Evolutionary conservation across 1,140 invertebrate species (phyloP).

Genomic region (Apocrypta bakeri): DNA sequence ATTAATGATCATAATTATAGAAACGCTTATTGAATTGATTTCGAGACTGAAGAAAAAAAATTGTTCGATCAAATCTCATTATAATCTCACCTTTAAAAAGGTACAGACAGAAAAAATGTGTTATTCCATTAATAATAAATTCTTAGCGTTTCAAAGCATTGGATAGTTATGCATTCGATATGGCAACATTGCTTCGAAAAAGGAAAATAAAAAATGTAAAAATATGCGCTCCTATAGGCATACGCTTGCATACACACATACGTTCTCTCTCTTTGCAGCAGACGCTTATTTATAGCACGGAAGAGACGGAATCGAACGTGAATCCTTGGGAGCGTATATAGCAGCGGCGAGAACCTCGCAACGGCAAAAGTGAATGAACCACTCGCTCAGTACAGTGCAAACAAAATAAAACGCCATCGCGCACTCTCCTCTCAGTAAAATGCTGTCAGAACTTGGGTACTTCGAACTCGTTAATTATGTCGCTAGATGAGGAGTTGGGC

Average conservation of each 20-base stretch:
- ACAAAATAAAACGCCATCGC: background rate
- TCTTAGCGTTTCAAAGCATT: too few species aligned
- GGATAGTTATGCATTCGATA: background rate
- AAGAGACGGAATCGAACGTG: slow-evolving; percentile 42
- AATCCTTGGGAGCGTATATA: slow-evolving; percentile 37
- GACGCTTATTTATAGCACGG: slow-evolving; percentile 43
- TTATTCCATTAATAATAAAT: too few species aligned
- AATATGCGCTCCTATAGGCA: slow-evolving; percentile 34
- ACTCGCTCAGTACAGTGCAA: background rate
- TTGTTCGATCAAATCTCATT: too few species aligned
- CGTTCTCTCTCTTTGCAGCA: background rate
- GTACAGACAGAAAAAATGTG: too few species aligned
- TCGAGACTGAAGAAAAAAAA: too few species aligned
- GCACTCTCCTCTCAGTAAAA: too few species aligned
- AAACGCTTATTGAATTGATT: too few species aligned
- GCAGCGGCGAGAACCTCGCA: background rate
- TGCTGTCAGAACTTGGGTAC: background rate
- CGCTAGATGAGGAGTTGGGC: background rate
- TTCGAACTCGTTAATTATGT: slow-evolving; percentile 29
- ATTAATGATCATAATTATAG: too few species aligned
- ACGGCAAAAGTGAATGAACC: slow-evolving; percentile 37
- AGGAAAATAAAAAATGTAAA: slow-evolving; percentile 39
- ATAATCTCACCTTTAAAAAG: too few species aligned
- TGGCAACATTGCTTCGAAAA: background rate
- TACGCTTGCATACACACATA: background rate